phyloP scores from a whole-genome alignment of 1,140 invertebrate species.

The Nomia melanderi region DNA sequence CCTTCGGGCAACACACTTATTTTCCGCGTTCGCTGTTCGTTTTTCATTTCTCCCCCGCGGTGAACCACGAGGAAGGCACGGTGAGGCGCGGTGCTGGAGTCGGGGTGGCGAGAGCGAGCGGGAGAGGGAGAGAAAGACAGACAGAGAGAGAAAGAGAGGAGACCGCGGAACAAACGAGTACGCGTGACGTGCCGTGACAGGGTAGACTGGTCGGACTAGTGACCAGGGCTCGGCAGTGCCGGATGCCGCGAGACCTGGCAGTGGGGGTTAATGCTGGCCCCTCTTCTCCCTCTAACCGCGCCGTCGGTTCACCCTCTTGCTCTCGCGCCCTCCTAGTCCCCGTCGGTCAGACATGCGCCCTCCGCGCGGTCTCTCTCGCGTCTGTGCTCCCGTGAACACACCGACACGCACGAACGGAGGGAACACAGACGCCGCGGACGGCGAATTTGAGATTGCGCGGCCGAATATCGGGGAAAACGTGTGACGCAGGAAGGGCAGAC shows the following conservation, averaged over 20 bases:
- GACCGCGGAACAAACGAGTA: conserved; percentile 11
- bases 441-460: conserved; percentile 47
- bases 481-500: conserved; percentile 46
- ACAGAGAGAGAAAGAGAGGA: not conserved
- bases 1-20: too few relatives aligned
- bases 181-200: conserved; percentile 51
- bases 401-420: conserved; percentile 8
- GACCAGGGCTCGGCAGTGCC: conserved; percentile 63
- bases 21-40: not conserved
- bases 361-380: conserved; percentile 26
- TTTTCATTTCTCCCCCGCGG: too few relatives aligned
- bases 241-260: conserved; percentile 46
- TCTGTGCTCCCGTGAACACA: conserved; percentile 34
- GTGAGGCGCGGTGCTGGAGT: too few relatives aligned
- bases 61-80: not conserved
- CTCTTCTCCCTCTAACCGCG: conserved; percentile 38
- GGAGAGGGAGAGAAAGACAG: not conserved
- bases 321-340: conserved; percentile 43
- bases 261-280: conserved; percentile 45
- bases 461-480: conserved; percentile 17
- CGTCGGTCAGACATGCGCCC: conserved; percentile 73
- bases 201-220: conserved; percentile 61
- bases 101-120: not conserved
- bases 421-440: conserved; percentile 30
- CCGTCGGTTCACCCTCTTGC: conserved; percentile 4